phyloP scores from a whole-genome alignment of 2,113 vertebrate genomes.

The Octodon degus region DNA sequence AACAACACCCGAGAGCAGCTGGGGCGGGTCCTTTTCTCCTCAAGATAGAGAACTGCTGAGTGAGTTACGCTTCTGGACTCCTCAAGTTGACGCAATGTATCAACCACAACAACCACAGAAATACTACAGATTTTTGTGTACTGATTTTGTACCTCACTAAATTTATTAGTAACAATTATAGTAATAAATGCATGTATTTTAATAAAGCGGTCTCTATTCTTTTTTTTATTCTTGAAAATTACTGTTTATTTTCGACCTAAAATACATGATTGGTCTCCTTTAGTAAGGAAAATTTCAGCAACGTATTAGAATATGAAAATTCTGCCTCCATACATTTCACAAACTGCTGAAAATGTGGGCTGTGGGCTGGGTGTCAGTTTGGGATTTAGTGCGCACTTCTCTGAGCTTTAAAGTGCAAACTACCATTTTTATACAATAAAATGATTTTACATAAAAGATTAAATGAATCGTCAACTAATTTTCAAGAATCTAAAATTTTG shows the following conservation, averaged over 20 bases:
- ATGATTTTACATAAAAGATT: neutral
- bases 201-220: neutral
- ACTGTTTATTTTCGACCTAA: neutral
- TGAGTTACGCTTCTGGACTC: too few relatives aligned
- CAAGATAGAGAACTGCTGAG: too few relatives aligned
- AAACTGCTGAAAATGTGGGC: neutral
- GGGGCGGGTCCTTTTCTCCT: too few relatives aligned
- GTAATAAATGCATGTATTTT: neutral
- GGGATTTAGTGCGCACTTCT: neutral
- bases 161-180: neutral
- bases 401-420: neutral
- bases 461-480: neutral
- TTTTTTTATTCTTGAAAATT: neutral
- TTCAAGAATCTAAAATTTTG: neutral
- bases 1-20: too few relatives aligned
- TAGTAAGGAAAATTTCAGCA: neutral
- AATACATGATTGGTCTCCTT: neutral
- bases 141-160: neutral
- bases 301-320: neutral
- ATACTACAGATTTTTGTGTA: neutral
- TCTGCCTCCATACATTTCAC: neutral
- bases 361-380: neutral
- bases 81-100: too few relatives aligned
- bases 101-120: neutral
- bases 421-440: neutral